phyloP scores from a whole-genome alignment of 2,797 vertebrate genomes.

The Chaunax sp. region DNA sequence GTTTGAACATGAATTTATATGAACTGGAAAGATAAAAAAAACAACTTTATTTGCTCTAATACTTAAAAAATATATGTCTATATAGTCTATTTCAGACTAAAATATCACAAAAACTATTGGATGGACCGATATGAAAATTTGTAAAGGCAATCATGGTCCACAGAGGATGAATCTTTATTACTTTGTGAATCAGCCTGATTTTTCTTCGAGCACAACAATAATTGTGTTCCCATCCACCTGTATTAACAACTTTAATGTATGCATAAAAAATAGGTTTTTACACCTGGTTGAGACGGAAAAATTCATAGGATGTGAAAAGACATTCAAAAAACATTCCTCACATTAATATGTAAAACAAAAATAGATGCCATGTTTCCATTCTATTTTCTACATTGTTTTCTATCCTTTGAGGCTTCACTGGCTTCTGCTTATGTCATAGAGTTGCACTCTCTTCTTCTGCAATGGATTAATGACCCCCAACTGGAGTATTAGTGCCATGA shows the following conservation, averaged over 20 bases:
- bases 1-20: neutral
- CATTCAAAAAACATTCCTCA: too few relatives aligned
- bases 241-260: too few relatives aligned
- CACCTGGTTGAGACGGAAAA: neutral
- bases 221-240: neutral
- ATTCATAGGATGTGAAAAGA: too few relatives aligned
- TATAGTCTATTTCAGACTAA: too few relatives aligned
- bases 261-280: too few relatives aligned
- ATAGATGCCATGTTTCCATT: too few relatives aligned
- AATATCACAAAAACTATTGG: too few relatives aligned
- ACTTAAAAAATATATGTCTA: too few relatives aligned
- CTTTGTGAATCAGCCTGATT: too few relatives aligned
- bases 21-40: neutral
- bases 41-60: neutral
- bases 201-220: neutral
- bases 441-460: neutral
- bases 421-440: neutral
- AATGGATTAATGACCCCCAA: neutral
- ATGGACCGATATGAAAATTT: too few relatives aligned
- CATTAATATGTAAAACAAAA: too few relatives aligned
- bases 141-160: neutral
- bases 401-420: neutral
- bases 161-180: too few relatives aligned
- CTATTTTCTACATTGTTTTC: neutral
- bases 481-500: neutral